A percentile compares a stretch with the other conserved stretches of the same genome.
Conservation (phyloP, 2,888 invertebrate species). For the Cyaniris semiargus region DNA sequence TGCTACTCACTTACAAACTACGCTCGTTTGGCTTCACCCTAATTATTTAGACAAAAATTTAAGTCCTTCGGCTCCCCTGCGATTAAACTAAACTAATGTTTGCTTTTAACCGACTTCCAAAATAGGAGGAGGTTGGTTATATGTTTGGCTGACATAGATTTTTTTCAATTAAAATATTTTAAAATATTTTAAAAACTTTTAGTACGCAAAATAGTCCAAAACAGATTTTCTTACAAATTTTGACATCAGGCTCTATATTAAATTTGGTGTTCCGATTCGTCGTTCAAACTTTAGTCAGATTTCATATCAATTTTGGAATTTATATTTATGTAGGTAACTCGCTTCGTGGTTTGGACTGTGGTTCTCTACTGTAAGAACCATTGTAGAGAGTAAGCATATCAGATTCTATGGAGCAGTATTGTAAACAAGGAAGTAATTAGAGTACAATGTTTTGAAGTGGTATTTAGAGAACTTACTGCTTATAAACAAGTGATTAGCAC, state of each 20-base stretch:
- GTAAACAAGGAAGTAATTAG: background rate
- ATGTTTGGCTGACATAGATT: too few relatives aligned
- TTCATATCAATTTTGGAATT: background rate
- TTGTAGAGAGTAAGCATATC: background rate
- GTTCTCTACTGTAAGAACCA: background rate
- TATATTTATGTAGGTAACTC: too few relatives aligned
- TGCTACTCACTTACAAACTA: too few relatives aligned
- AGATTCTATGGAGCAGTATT: background rate
- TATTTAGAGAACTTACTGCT: background rate
- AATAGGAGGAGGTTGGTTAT: too few relatives aligned
- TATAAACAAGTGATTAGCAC: background rate
- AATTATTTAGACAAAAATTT: background rate
- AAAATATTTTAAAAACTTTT: too few relatives aligned
- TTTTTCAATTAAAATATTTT: too few relatives aligned
- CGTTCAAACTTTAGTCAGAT: background rate
- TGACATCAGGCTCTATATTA: too few relatives aligned
- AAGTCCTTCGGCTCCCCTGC: background rate
- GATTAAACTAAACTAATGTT: background rate
- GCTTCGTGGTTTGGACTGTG: background rate
- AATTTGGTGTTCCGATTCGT: too few relatives aligned
- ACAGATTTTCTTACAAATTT: too few relatives aligned
- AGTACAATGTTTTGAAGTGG: background rate
- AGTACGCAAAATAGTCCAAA: too few relatives aligned
- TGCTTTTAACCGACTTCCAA: background rate
- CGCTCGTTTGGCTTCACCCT: too few relatives aligned